Conservation (phyloP, 2,797 vertebrate genomes). For the Chloroceryle amazona region DNA sequence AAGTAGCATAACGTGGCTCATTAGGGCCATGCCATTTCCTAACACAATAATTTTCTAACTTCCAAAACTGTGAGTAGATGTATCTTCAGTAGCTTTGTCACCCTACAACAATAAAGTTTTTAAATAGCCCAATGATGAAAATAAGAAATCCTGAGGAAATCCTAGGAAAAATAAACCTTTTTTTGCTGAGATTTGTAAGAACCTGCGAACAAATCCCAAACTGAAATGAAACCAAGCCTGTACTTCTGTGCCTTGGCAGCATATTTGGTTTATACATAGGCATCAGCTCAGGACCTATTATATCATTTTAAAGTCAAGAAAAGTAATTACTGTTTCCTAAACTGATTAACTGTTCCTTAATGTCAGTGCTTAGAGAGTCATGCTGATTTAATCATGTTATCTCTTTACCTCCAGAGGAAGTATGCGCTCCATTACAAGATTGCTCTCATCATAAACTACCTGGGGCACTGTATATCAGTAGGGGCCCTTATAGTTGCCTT, state of each 20-base stretch:
- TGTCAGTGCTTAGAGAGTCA: slow-evolving; percentile 29
- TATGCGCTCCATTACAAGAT: slow-evolving; percentile 95
- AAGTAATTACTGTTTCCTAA: slow-evolving; percentile 62
- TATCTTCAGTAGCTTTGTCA: background rate
- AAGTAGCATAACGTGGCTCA: background rate
- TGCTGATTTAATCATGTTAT: slow-evolving; percentile 68
- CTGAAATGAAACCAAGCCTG: background rate
- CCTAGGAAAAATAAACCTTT: accelerated
- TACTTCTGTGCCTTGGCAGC: background rate
- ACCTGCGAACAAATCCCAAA: background rate
- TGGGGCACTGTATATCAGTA: slow-evolving; percentile 96
- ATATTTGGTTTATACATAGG: background rate
- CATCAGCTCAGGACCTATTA: background rate
- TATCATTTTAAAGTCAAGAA: background rate
- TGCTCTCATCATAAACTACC: slow-evolving; percentile 96
- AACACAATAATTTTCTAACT: background rate
- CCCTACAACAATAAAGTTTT: background rate
- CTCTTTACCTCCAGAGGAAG: slow-evolving; percentile 87
- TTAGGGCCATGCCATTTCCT: background rate
- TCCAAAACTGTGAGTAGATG: background rate
- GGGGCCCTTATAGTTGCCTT: slow-evolving; percentile 94
- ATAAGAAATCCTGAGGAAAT: background rate
- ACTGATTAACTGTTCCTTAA: slow-evolving; percentile 58
- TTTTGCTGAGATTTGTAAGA: background rate
- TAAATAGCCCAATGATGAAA: background rate